A percentile compares a stretch with the other conserved stretches of the same genome.
phyloP scores from a whole-genome alignment of 2,113 vertebrate genomes.

The Pelmatolapia mariae region DNA sequence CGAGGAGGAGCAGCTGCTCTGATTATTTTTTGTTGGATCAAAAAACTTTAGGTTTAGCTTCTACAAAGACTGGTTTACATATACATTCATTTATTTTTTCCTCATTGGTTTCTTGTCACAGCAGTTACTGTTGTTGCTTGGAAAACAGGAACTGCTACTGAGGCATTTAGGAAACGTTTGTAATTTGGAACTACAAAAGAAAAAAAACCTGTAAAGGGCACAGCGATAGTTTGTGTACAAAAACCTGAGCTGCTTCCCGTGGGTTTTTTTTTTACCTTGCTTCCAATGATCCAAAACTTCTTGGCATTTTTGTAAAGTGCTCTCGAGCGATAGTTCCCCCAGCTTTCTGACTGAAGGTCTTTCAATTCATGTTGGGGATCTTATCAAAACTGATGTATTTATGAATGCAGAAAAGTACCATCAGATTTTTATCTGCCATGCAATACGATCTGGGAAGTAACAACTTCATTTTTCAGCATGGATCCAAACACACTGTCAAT shows the following conservation, averaged over 20 bases:
- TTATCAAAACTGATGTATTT: background rate
- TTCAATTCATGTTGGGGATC: background rate
- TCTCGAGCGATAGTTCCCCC: background rate
- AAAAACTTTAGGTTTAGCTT: background rate
- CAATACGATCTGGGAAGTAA: background rate
- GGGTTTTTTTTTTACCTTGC: rapidly evolving
- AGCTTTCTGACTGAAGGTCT: background rate
- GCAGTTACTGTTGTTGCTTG: background rate
- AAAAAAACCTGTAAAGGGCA: background rate
- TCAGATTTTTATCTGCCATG: background rate
- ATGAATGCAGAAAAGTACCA: background rate
- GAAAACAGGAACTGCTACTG: background rate
- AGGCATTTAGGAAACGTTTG: background rate
- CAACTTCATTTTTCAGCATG: background rate
- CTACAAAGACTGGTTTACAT: background rate
- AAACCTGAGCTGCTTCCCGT: background rate
- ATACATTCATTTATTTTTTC: rapidly evolving
- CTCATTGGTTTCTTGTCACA: background rate
- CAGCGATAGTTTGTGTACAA: background rate
- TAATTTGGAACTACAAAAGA: background rate
- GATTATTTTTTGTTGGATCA: background rate
- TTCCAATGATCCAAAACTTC: background rate
- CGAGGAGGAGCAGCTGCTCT: background rate
- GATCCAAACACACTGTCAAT: background rate
- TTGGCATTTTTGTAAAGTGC: background rate